Conservation (phyloP, 2,797 vertebrate species). For the Typhlichthys subterraneus region DNA sequence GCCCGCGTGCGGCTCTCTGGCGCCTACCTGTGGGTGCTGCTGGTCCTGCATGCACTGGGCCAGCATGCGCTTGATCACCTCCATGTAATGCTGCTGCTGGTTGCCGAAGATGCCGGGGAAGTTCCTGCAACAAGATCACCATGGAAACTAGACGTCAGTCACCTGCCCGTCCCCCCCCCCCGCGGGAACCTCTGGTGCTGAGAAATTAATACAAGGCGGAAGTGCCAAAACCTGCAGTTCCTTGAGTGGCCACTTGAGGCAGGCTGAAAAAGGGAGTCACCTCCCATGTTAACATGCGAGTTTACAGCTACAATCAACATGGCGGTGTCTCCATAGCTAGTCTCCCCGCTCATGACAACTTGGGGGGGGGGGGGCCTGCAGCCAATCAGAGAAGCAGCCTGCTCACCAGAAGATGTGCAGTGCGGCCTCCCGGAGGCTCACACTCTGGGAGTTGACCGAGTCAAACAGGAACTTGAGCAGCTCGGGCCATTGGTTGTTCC, state of each 20-base stretch:
- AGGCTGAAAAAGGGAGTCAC: too few relatives aligned
- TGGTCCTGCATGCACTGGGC: constrained; percentile 99
- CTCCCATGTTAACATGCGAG: too few relatives aligned
- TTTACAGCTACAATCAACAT: too few relatives aligned
- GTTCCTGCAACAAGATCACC: constrained; percentile 79
- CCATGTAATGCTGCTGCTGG: constrained; percentile 98
- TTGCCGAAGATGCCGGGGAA: constrained; percentile 99
- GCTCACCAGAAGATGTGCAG: constrained; percentile 97
- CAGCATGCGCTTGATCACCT: constrained; percentile 98
- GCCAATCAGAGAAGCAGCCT: too few relatives aligned
- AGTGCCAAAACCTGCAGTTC: too few relatives aligned
- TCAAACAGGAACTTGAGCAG: constrained; percentile 96
- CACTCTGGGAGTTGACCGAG: constrained; percentile 92
- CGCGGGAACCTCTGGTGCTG: too few relatives aligned
- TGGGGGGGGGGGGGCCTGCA: too few relatives aligned
- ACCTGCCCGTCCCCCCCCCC: too few relatives aligned
- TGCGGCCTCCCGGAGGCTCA: constrained; percentile 90
- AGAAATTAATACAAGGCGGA: too few relatives aligned
- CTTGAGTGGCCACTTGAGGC: too few relatives aligned
- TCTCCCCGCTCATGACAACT: too few relatives aligned
- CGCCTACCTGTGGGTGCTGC: constrained; percentile 87
- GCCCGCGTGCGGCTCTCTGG: neutral
- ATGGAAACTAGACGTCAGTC: neutral
- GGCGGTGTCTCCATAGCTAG: too few relatives aligned
- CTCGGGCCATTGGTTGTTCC: constrained; percentile 98